Conservation (phyloP, 2,797 vertebrate genomes). For the Enteromius paludinosus region DNA sequence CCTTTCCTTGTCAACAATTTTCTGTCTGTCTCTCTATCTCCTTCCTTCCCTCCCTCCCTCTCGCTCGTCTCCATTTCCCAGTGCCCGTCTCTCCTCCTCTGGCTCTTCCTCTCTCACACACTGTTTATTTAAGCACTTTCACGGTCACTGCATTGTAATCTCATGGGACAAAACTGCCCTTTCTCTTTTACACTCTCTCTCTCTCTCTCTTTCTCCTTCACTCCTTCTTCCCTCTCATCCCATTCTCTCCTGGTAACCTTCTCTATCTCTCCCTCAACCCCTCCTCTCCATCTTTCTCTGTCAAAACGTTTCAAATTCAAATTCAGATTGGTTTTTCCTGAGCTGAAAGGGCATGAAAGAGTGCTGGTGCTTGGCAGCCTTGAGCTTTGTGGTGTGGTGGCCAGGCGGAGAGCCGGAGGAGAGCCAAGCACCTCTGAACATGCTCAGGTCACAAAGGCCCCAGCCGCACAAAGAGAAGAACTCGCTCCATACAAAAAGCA, state of each 20-base stretch:
- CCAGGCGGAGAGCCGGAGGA: constrained; percentile 47
- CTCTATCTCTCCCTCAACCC: constrained; percentile 60
- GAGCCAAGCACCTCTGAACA: constrained; percentile 53
- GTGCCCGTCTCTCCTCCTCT: constrained; percentile 23
- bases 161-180: constrained; percentile 78
- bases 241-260: constrained; percentile 58
- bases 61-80: constrained; percentile 65
- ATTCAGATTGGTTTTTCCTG: constrained; percentile 58
- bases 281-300: constrained; percentile 75
- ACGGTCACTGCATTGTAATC: constrained; percentile 85
- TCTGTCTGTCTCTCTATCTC: constrained; percentile 56
- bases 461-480: constrained; percentile 51
- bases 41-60: constrained; percentile 43
- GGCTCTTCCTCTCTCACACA: constrained; percentile 52
- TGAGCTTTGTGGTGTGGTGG: constrained; percentile 50
- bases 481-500: constrained; percentile 32
- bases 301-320: constrained; percentile 79
- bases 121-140: constrained; percentile 87
- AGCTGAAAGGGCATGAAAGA: constrained; percentile 48
- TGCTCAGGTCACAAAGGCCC: constrained; percentile 60
- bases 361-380: constrained; percentile 39
- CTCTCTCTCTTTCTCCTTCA: constrained; percentile 55
- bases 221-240: constrained; percentile 36
- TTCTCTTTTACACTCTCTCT: constrained; percentile 65
- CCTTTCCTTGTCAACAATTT: constrained; percentile 64